phyloP scores from a whole-genome alignment of 1,140 invertebrate species.

The Zaprionus vittiger region DNA sequence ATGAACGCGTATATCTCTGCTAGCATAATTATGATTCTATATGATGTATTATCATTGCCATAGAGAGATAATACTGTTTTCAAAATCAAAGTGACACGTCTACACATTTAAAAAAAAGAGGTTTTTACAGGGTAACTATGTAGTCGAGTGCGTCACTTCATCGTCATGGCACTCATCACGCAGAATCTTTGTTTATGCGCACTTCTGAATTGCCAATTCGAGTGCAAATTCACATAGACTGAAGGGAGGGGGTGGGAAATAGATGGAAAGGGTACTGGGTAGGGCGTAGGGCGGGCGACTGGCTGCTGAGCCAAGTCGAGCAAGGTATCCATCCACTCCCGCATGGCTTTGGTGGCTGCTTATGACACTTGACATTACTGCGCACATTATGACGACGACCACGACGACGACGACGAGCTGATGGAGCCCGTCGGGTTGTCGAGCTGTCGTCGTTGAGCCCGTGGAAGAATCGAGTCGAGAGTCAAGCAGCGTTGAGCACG shows the following conservation, averaged over 20 bases:
- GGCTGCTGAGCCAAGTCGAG: not conserved
- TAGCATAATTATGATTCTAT: not conserved
- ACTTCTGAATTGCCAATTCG: constrained; percentile 29
- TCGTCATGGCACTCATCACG: constrained; percentile 5
- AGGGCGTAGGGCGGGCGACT: not conserved
- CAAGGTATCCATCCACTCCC: not conserved
- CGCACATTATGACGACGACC: constrained; percentile 28
- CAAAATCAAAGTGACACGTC: not conserved
- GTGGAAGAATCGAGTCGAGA: not conserved
- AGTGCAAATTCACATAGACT: constrained; percentile 43
- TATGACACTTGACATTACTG: constrained; percentile 47
- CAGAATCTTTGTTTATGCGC: constrained; percentile 7
- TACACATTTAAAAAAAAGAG: not conserved
- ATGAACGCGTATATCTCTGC: not conserved
- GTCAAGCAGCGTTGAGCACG: constrained; percentile 32
- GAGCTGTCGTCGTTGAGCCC: not conserved
- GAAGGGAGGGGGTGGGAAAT: not conserved
- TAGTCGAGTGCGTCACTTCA: not conserved
- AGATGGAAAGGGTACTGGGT: not conserved
- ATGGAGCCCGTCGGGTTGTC: not conserved
- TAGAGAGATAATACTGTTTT: not conserved
- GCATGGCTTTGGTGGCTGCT: constrained; percentile 22
- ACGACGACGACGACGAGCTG: constrained; percentile 1
- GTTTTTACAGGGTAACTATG: constrained; percentile 9
- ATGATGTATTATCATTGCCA: not conserved